Evolutionary conservation across 1,140 invertebrate genomes (phyloP), one percentile per base, ranked within the genome.

Genomic region (Papilio aristodemus): DNA sequence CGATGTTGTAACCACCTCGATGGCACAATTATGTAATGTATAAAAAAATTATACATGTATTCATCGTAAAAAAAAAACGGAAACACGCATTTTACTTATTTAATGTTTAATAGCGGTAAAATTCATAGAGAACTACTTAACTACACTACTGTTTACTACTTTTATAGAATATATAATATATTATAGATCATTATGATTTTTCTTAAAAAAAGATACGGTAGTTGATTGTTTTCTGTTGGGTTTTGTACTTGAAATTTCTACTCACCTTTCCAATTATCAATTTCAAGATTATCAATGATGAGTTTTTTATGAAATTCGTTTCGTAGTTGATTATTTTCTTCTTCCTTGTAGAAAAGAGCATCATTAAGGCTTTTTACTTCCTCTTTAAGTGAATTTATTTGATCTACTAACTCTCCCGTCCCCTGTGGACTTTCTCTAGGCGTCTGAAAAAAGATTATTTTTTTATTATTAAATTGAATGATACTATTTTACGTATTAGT

Each of bases 221-320:
- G 27, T 32, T 32, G 27, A 6, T 32, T 32, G 6, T 32, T 32
- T 32, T 32, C 2, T 3, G 27, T 32, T 6, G 27, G 2, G 27
- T 32, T 3, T 3, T 6, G 13, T 13, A 39, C 19, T 54, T 1
- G 46, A 11, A 10, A 22, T 25, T 54, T 46, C 8, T 68, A 37
- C 38, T 78, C 71, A 89, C 87, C 79, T 79, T 85, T 88, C 83
- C 83, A 87, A 37, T 83, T 78, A 58, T 85, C 85, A 41, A 87
- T 78, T 72, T 89, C 84, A 57, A 76, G 73, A 67, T 85, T 83
- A 11, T 87, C 87, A 22, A 81, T 32, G 73, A 82, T 73, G 6
- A 87, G 70, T 70, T 90, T 82, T 67, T 83, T 78, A 68, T 87
- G 73, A 64, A 84, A 86, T 46, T 88, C 77, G 13, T 81, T 72